Percentiles rank a stretch among this genome's conserved stretches.
phyloP scores from a whole-genome alignment of 2,797 vertebrate species.

The Dallia pectoralis region DNA sequence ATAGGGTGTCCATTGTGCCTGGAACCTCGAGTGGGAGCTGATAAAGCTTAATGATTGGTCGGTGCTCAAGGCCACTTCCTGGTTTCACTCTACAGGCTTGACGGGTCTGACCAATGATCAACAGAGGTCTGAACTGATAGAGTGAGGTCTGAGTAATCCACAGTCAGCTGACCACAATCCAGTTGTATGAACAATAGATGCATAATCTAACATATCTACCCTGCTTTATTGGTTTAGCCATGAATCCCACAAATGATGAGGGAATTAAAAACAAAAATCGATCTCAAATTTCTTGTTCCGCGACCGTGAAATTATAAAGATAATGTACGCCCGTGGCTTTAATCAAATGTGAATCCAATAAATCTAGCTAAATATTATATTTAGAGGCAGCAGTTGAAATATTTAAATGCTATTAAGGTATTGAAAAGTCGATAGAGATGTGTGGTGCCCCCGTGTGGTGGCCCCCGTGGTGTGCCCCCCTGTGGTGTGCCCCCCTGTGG shows the following conservation, averaged over 20 bases:
- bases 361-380: background rate
- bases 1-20: no score
- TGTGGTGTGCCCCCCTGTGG: no score
- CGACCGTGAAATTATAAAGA: background rate
- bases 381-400: background rate
- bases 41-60: conserved; percentile 40
- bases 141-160: conserved; percentile 58
- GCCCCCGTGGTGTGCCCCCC: no score
- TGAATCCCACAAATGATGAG: background rate
- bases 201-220: background rate
- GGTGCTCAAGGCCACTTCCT: conserved; percentile 49
- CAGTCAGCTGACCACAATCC: background rate
- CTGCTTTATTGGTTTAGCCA: background rate
- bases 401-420: background rate
- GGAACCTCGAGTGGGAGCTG: conserved; percentile 41
- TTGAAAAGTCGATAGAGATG: background rate
- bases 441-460: no score
- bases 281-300: background rate
- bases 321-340: background rate
- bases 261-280: background rate
- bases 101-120: conserved; percentile 25
- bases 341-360: background rate
- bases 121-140: conserved; percentile 55
- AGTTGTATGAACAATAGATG: conserved; percentile 1
- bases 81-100: conserved; percentile 22